Evolutionary conservation across 2,113 vertebrate genomes (phyloP).

Genomic region (Cromileptes altivelis): DNA sequence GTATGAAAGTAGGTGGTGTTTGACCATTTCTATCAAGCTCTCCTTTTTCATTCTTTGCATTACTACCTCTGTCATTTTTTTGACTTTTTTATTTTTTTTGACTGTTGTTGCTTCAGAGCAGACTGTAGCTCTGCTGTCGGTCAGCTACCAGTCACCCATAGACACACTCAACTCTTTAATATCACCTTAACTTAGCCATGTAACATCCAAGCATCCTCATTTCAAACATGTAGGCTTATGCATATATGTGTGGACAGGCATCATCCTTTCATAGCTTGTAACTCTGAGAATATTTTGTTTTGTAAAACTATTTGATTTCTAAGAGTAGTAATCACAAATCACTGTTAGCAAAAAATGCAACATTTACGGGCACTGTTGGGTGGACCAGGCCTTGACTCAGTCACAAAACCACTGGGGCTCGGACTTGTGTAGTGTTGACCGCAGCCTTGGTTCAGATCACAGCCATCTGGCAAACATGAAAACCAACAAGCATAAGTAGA

Average conservation of each 20-base stretch:
- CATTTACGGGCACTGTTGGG: background rate
- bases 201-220: background rate
- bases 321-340: constrained; percentile 1
- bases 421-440: background rate
- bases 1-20: too few species aligned
- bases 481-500: background rate
- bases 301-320: background rate
- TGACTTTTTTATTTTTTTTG: too few species aligned
- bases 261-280: background rate
- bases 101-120: too few species aligned
- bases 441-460: background rate
- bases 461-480: background rate
- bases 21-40: too few species aligned
- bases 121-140: background rate
- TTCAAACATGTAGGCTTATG: background rate
- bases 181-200: background rate
- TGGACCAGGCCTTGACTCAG: background rate
- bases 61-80: too few species aligned
- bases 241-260: background rate
- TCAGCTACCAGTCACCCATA: background rate
- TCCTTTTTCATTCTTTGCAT: too few species aligned
- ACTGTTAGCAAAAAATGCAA: background rate
- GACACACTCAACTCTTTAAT: background rate
- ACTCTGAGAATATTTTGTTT: background rate
- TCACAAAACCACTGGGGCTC: background rate